phyloP scores from a whole-genome alignment of 2,888 invertebrate species.

The Tachina fera region DNA sequence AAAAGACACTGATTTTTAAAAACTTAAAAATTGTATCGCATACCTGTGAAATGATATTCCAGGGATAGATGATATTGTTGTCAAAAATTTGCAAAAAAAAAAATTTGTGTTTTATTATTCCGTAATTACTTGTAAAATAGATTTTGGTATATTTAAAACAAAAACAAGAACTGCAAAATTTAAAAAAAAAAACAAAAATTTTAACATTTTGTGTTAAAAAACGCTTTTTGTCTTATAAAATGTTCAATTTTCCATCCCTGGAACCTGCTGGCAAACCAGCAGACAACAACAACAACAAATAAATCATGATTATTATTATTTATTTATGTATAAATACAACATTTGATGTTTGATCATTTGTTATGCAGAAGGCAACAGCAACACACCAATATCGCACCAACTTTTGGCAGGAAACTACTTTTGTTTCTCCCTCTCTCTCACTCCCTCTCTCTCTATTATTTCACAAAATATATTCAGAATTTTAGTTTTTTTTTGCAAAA shows the following conservation, averaged over 20 bases:
- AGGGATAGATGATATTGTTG: too few relatives aligned
- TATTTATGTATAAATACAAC: constrained; percentile 63
- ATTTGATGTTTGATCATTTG: constrained; percentile 70
- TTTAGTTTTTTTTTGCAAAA: constrained; percentile 9
- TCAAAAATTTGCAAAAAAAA: too few relatives aligned
- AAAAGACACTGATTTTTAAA: too few relatives aligned
- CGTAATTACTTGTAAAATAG: too few relatives aligned
- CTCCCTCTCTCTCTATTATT: background rate
- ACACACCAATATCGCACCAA: background rate
- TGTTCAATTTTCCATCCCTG: background rate
- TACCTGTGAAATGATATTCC: too few relatives aligned
- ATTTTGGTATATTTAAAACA: too few relatives aligned
- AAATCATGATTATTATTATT: constrained; percentile 69
- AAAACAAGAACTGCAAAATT: too few relatives aligned
- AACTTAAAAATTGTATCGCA: too few relatives aligned
- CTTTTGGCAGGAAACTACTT: constrained; percentile 57
- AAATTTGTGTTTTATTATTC: too few relatives aligned
- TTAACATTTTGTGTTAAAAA: background rate
- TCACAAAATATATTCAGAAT: constrained; percentile 40
- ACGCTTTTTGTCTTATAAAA: background rate
- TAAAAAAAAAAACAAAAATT: too few relatives aligned
- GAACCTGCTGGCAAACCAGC: background rate
- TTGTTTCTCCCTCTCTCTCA: background rate
- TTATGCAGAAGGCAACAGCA: constrained; percentile 56
- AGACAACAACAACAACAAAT: constrained; percentile 50